Conservation (phyloP, 2,888 invertebrate genomes). For the Mesorhabditis belari region DNA sequence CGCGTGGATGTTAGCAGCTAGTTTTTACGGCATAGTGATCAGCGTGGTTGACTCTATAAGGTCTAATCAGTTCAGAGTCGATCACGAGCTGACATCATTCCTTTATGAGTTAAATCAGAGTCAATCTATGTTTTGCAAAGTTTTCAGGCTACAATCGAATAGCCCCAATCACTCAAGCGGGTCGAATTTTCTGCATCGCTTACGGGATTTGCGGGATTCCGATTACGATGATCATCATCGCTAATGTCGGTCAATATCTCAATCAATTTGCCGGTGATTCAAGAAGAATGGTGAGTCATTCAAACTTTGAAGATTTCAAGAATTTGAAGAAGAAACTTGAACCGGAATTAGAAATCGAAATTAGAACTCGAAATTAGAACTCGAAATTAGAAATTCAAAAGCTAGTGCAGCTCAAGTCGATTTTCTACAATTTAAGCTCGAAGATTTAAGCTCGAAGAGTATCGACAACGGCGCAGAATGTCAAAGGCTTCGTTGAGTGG, state of each 20-base stretch:
- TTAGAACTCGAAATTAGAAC: not conserved
- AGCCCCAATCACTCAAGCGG: constrained; percentile 47
- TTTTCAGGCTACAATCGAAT: constrained; percentile 47
- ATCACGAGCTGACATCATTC: too few relatives aligned
- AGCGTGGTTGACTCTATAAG: too few relatives aligned
- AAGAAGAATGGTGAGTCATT: constrained; percentile 30
- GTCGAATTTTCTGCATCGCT: constrained; percentile 47
- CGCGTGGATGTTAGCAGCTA: too few relatives aligned
- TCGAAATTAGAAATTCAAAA: not conserved
- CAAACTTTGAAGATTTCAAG: not conserved
- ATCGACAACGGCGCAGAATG: constrained; percentile 34
- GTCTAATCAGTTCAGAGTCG: too few relatives aligned
- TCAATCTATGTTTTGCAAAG: too few relatives aligned
- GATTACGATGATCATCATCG: constrained; percentile 52
- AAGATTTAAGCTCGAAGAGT: constrained; percentile 37
- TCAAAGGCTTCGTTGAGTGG: constrained; percentile 38
- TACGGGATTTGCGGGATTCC: constrained; percentile 51
- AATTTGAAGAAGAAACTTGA: not conserved
- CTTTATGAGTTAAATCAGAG: too few relatives aligned
- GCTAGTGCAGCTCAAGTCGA: not conserved
- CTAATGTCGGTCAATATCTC: constrained; percentile 50
- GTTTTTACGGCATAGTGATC: too few relatives aligned
- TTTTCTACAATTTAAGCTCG: not conserved
- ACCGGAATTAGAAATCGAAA: not conserved
- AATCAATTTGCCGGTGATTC: constrained; percentile 48